Evolutionary conservation across 2,888 invertebrate species (phyloP), one percentile per base, ranked within the genome.

Genomic region (Tenthredo livida): DNA sequence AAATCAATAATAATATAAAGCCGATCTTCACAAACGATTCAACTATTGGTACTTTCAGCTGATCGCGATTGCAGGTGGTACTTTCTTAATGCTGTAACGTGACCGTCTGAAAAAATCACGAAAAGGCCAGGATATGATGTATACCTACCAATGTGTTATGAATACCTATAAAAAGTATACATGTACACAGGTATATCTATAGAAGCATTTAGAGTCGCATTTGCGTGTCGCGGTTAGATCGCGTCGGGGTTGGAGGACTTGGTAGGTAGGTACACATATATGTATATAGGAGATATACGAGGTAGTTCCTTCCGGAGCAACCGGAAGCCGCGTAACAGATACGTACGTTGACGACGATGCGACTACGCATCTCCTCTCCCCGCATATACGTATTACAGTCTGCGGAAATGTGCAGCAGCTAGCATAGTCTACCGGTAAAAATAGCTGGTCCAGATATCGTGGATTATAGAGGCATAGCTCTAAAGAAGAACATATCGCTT

Each of bases 391-490:
- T 29, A 54, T 50, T 9, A 50, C 29, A 75, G 67, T 85, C 80
- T 78, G 85, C 85, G 84, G 84, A 85, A 86, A 86, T 58, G 84
- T 78, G 33, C 33, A 54, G 4, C 21, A 9, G 67, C 67, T 10
- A 12, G 67, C 15, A 25, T 25, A 61, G 85, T 86, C 85, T 85
- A 72, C 77, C 40, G 77, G 54, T 84, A 84, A 83, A 86, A 85
- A 83, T 86, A 86, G 78, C 84, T 77, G 37, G 43, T 58, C 73
- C 84, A 83, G 21, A 29, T 58, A 82, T 47, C 77, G 80, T 37
- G 85, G 61, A 75, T 77, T 72, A 75, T 82, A 80, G 54, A 84
- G 85, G 61, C 40, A n/a, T 12, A 25, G 47, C 47, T 21, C 25
- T 21, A 9, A 75, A 75, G 47, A 75, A 75, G 47, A 21, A 67